A percentile compares a stretch with the other conserved stretches of the same genome.
Evolutionary conservation across 2,113 vertebrate species (phyloP).

Genomic region (Aldabrachelys gigantea): DNA sequence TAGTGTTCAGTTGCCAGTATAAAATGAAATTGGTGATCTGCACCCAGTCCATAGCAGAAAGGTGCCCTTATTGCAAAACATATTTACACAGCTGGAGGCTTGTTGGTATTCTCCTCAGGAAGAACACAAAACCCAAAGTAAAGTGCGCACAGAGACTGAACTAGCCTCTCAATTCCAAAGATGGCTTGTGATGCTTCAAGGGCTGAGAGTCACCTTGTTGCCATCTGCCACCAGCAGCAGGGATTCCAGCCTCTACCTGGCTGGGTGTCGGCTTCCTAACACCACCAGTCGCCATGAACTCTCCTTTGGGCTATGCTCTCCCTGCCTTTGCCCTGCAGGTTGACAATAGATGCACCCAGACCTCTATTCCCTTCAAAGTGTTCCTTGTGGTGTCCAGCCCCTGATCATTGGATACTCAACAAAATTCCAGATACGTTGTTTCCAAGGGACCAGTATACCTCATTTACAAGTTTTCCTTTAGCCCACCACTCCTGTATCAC

Average conservation of each 20-base stretch:
- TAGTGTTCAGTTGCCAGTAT: not conserved
- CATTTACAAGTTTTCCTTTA: not conserved
- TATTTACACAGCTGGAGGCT: not conserved
- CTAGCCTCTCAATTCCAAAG: not conserved
- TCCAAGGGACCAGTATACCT: not conserved
- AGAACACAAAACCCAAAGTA: not conserved
- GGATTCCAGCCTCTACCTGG: not conserved
- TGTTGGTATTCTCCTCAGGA: not conserved
- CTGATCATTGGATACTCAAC: not conserved
- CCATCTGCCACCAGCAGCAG: not conserved
- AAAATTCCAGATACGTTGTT: not conserved
- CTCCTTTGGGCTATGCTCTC: not conserved
- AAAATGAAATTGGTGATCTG: not conserved
- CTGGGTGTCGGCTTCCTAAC: not conserved
- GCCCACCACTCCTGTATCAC: not conserved
- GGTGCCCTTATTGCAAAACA: not conserved
- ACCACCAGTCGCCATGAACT: not conserved
- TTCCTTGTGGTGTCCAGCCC: no score
- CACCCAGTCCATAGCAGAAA: constrained; percentile 20
- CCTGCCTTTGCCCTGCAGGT: not conserved
- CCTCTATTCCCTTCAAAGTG: not conserved
- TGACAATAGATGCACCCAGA: not conserved
- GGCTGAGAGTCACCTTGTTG: not conserved
- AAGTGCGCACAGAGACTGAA: not conserved
- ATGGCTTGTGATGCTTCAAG: not conserved